Conservation (phyloP, 2,113 vertebrate species). For the Serinus canaria region DNA sequence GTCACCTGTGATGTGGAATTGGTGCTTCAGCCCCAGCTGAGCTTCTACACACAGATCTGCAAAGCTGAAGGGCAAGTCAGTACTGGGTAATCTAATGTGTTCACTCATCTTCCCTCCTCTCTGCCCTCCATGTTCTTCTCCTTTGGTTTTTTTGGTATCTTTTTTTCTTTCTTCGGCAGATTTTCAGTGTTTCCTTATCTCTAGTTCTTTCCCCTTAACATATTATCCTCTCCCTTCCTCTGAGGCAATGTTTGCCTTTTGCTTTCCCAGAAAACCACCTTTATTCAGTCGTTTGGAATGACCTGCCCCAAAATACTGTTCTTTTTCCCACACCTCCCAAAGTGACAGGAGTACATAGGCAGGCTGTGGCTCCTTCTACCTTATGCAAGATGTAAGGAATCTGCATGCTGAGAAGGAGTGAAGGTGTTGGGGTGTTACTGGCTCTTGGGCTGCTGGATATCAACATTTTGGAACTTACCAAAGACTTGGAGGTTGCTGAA, state of each 20-base stretch:
- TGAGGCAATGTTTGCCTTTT: background rate
- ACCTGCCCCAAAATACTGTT: background rate
- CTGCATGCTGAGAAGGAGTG: rapidly evolving
- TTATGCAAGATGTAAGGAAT: background rate
- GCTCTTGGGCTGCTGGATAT: background rate
- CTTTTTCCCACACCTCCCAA: background rate
- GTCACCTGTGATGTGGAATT: background rate
- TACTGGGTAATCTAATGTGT: background rate
- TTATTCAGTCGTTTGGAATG: background rate
- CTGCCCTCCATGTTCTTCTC: background rate
- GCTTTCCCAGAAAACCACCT: background rate
- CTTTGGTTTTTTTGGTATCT: background rate
- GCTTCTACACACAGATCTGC: background rate
- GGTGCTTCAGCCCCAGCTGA: background rate
- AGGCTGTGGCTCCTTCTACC: background rate
- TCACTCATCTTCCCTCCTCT: background rate
- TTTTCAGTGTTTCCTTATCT: background rate
- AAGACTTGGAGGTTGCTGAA: background rate
- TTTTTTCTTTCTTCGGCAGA: background rate
- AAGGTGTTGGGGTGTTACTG: background rate
- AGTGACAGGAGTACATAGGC: background rate
- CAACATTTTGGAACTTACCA: background rate
- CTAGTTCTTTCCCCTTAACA: background rate
- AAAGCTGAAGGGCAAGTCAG: background rate
- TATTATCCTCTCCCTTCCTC: background rate